Evolutionary conservation across 2,888 invertebrate genomes (phyloP).

Genomic region (Zootermopsis nevadensis): DNA sequence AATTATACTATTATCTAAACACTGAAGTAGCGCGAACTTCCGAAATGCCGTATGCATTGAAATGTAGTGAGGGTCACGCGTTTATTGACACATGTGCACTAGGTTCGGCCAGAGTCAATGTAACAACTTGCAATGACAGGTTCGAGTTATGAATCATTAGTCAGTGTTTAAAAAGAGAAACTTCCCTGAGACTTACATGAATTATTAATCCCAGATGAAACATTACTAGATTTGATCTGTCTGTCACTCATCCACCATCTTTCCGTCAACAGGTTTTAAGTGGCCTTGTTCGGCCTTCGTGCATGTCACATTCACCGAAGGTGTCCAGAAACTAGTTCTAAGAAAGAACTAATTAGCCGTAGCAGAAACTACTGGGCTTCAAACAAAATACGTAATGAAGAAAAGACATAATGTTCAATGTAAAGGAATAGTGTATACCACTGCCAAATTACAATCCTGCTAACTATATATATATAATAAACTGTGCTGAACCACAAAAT

Average conservation of each 20-base stretch:
- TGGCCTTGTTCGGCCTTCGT: slow-evolving; percentile 2
- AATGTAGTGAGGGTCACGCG: neutral
- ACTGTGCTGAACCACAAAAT: too few relatives aligned
- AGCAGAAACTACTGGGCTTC: neutral
- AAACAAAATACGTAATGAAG: too few relatives aligned
- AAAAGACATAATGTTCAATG: too few relatives aligned
- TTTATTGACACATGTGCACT: too few relatives aligned
- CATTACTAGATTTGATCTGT: neutral
- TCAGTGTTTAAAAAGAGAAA: neutral
- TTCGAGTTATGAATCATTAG: neutral
- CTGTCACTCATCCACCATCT: neutral
- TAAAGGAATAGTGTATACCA: too few relatives aligned
- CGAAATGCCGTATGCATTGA: neutral
- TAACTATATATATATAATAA: too few relatives aligned
- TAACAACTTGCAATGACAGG: neutral
- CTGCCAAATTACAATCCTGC: too few relatives aligned
- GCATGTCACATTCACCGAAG: slow-evolving; percentile 1
- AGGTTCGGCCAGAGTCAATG: too few relatives aligned
- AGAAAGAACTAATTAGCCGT: neutral
- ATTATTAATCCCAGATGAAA: neutral
- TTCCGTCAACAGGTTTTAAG: slow-evolving; percentile 6
- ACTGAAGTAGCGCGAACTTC: too few relatives aligned
- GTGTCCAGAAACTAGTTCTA: neutral
- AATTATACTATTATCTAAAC: too few relatives aligned
- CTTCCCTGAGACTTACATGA: neutral